Base-by-base conservation (phyloP, 2,797 vertebrate species). In the Miichthys miiuy region DNA sequence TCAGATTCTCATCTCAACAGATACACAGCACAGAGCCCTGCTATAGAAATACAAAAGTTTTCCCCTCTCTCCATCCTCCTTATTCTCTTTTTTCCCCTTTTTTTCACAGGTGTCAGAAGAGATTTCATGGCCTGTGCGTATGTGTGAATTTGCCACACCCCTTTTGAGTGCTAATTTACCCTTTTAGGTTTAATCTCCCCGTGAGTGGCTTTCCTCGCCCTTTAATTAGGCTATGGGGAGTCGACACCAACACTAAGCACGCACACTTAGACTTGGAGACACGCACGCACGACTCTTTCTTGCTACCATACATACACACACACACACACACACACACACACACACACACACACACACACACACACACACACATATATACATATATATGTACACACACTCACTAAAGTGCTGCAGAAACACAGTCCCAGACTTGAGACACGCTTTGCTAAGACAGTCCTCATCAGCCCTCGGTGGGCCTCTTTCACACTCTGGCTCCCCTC, bases 201-300 rank as follows among this genome's bases (percentile, higher is more conserved):
- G 89, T 93, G 87, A 93, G 88, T 91, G 87, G 89, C 90, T 96
- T 95, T 95, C 90, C 87, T 92, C 88, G 90, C 87, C 78, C 71
- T 92, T 96, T 96, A 96, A 96, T 96, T 96, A 96, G 95, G 93
- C 94, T 94, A 94, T 8, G 4, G 94, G 95, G 94, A 96, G 90
- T 90, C 88, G 88, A 91, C 69, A 93, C 81, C 89, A 90, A 93
- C 91, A 83, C 84, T 85, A 92, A 88, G 88, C 90, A 89, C 88
- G 81, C 91, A 86, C 87, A 71, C 81, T 82, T 50, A 79, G 79
- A 90, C 83, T 86, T 79, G 0, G 13, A 91, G 80, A 90, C 83
- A 77, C 50, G 56, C 77, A 77, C 57, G 5, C 57, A 80, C 11
- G 60, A 67, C 77, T 68, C 63, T 67, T 84, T 82, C 84, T 81